These are phyloP conservation scores for Meloidogyne floridensis DNA, from an alignment of 1,140 invertebrate species.

Conservation along the genomic window DNA sequence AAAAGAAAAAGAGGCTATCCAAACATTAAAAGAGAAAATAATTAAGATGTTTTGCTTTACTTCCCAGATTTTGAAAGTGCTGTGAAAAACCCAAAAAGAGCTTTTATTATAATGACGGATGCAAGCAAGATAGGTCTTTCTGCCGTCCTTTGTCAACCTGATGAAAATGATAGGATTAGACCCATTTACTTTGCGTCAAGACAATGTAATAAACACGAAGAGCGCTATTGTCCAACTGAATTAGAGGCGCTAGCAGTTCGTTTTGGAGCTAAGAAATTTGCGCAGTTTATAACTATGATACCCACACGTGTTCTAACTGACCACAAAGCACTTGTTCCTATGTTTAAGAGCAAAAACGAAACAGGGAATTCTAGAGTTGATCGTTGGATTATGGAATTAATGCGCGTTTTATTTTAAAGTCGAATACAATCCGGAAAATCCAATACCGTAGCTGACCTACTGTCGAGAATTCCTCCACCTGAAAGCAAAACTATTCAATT, in stretches of 20 bases:
- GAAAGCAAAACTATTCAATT: no score
- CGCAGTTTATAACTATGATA: slow-evolving; percentile 6
- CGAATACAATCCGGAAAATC: slow-evolving; percentile 14
- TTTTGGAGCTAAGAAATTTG: slow-evolving; percentile 18
- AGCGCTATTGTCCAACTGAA: slow-evolving; percentile 11
- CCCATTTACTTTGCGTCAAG: slow-evolving; percentile 25
- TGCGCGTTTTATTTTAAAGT: neutral
- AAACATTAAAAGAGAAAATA: neutral
- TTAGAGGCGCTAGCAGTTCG: slow-evolving; percentile 15
- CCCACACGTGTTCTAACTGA: slow-evolving; percentile 17
- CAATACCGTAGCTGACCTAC: slow-evolving; percentile 14
- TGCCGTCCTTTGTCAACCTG: slow-evolving; percentile 9
- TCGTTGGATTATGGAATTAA: slow-evolving; percentile 15
- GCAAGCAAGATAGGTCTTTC: slow-evolving; percentile 19
- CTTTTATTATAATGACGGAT: slow-evolving; percentile 9
- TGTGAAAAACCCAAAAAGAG: neutral
- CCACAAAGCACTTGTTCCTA: slow-evolving; percentile 13
- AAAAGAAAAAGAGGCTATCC: neutral
- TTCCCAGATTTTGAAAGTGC: slow-evolving; percentile 13
- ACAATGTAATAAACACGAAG: slow-evolving; percentile 9
- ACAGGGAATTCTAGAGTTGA: slow-evolving; percentile 22
- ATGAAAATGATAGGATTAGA: neutral
- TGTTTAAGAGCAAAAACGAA: slow-evolving; percentile 19
- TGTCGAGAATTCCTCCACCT: neutral
- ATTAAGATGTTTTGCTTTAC: slow-evolving; percentile 3